phyloP scores from a whole-genome alignment of 2,888 invertebrate species.

The Tiliacea aurago region DNA sequence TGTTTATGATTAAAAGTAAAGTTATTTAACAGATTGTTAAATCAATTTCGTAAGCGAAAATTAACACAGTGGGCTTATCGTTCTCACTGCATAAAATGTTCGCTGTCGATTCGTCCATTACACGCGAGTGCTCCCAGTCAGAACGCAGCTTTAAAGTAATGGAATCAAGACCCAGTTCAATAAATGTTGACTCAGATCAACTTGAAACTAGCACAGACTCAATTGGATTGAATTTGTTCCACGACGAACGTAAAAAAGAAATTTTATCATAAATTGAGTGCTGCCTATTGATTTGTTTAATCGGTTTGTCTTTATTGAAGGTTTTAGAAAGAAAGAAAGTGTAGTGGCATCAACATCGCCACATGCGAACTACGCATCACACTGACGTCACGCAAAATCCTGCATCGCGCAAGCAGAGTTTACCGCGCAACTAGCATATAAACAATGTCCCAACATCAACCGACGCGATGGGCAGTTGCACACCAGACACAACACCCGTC shows the following conservation, averaged over 20 bases:
- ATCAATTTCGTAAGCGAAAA: not conserved
- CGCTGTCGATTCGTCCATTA: constrained; percentile 38
- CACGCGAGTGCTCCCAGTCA: constrained; percentile 39
- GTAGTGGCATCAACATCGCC: too few relatives aligned
- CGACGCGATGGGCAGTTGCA: too few relatives aligned
- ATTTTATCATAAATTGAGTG: constrained; percentile 14
- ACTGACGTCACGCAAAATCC: too few relatives aligned
- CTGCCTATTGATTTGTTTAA: constrained; percentile 33
- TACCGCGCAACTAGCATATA: too few relatives aligned
- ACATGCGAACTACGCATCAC: too few relatives aligned
- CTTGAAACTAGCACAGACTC: constrained; percentile 54
- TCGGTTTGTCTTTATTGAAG: not conserved
- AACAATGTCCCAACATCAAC: too few relatives aligned
- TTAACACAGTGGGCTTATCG: constrained; percentile 22
- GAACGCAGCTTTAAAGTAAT: constrained; percentile 54
- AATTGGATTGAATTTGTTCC: constrained; percentile 51
- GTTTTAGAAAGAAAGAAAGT: not conserved
- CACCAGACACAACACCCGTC: too few relatives aligned
- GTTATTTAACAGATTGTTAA: not conserved
- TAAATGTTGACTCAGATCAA: constrained; percentile 58
- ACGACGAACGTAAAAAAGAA: constrained; percentile 12
- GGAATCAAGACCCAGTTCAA: constrained; percentile 58
- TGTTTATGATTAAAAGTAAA: not conserved
- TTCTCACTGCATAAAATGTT: constrained; percentile 28
- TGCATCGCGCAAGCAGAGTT: too few relatives aligned